Base-by-base conservation (phyloP, 2,888 invertebrate genomes). In the Tinea pellionella region DNA sequence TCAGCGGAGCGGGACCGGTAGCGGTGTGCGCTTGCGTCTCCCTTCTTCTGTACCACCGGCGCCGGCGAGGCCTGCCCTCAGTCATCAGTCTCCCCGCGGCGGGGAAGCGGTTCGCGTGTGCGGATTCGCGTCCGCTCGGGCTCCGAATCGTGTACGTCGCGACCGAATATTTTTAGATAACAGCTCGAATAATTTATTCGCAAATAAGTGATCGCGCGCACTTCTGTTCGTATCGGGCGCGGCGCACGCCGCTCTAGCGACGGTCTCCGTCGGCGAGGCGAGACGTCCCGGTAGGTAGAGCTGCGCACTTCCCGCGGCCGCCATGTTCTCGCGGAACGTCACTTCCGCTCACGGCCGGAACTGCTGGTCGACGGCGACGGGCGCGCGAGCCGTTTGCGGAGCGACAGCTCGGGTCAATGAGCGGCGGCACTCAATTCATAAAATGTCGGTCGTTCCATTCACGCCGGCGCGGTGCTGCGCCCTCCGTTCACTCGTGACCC, bases 301-400 rank as follows among this genome's bases (percentile, higher is more conserved):
- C 86, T 86, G 86, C 86, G 86, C 86, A 86, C 83, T 86, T 86
- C 85, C 86, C 86, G 86, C 85, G 80, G 82, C 79, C 76, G 82
- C 85, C 83, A 84, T 85, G 85, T 86, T 85, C 84, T 78, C 85
- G 86, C 84, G 76, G 78, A 75, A 78, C 85, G 85, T 84, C 84
- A 85, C 81, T 82, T 85, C 85, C 84, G 80, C 72, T 75, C 74
- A 72, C 76, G 66, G 74, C 78, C 79, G 80, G 78, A 79, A 78
- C 78, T 72, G 73, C 74, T 71, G 72, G 59, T 41, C 59, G 59
- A 2, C 53, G 12, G 71, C 69, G 69, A 29, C 55, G 24, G 55
- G 24, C 55, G 57, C 58, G 32, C 24, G 13, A 37, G 47, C 47
- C 55, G 59, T 30, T 18, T 29, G 42, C 72, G 77, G 75, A 72